Evolutionary conservation across 2,888 invertebrate genomes (phyloP), one percentile per base, ranked within the genome.

Genomic region (Creontiades dilutus): DNA sequence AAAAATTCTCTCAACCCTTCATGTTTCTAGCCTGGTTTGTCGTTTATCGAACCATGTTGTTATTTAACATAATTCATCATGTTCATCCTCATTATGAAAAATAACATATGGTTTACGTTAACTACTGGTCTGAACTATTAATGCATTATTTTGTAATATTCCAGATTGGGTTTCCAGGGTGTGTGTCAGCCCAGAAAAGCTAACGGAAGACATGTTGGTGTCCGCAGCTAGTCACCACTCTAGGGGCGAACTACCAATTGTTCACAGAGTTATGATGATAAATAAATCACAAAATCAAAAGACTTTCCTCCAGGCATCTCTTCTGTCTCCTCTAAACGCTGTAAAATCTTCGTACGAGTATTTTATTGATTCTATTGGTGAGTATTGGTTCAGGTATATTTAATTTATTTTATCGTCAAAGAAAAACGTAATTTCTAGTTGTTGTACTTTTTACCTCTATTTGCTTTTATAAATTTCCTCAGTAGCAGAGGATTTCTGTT

Each of bases 181-280:
- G 12, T 89, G 47, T 61, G 61, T 84, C 4, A 82, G 55, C 19
- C 82, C 86, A 19, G 95, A 96, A 78, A 97, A 97, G 92, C 94
- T 97, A 48, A 97, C 97, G 0, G 97, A 97, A 92, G 97, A 97
- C 90, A 95, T 96, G 92, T 93, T 97, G 52, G 96, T 97, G 0
- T 95, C 96, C 0, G 97, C 97, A 0, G 97, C 97, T 23, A 95
- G 96, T 1, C 96, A 96, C 92, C 97, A 97, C 92, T 96, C 97
- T 16, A 96, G 96, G 80, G 97, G 97, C 0, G 95, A 96, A 92
- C 93, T 97, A 91, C 97, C 97, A 0, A 93, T 95, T 86, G 96
- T 97, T 86, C 96, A 95, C 91, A 95, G 95, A 91, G 95, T 95
- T 16, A 93, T 97, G 19, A 96, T 96, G 78, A 14, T 88, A 12